Conservation (phyloP, 1,140 invertebrate species). For the Maniola jurtina region DNA sequence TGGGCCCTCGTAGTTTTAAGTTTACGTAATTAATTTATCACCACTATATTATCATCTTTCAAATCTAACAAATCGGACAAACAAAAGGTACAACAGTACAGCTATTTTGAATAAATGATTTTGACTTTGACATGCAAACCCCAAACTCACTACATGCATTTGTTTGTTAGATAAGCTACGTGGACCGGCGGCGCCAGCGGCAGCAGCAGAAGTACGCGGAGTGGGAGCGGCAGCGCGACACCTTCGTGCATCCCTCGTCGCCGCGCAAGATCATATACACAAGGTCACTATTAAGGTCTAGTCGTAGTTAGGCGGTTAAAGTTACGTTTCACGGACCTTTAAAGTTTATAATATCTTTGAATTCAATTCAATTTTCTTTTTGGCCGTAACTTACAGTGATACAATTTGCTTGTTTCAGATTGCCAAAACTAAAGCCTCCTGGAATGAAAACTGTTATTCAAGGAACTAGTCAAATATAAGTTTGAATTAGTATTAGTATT, state of each 20-base stretch:
- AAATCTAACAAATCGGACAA: too few species aligned
- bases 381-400: background rate
- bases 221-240: conserved; percentile 80
- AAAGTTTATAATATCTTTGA: too few species aligned
- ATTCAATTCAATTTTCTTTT: background rate
- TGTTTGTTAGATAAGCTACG: conserved; percentile 83
- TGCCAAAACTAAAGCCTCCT: conserved; percentile 58
- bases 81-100: too few species aligned
- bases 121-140: too few species aligned
- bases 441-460: conserved; percentile 59
- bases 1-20: too few species aligned
- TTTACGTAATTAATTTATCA: too few species aligned
- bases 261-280: conserved; percentile 81
- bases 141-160: background rate
- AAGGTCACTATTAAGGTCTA: too few species aligned
- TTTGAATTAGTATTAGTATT: background rate
- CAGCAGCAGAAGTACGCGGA: conserved; percentile 80
- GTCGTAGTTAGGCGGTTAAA: too few species aligned
- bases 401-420: conserved; percentile 4
- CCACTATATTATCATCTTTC: too few species aligned
- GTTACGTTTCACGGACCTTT: too few species aligned
- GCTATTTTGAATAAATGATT: too few species aligned
- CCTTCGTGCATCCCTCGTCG: conserved; percentile 81
- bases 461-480: conserved; percentile 52
- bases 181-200: conserved; percentile 84